A percentile compares a stretch with the other conserved stretches of the same genome.
Conservation (phyloP, 2,888 invertebrate species). For the Rhabditophanes sp. region DNA sequence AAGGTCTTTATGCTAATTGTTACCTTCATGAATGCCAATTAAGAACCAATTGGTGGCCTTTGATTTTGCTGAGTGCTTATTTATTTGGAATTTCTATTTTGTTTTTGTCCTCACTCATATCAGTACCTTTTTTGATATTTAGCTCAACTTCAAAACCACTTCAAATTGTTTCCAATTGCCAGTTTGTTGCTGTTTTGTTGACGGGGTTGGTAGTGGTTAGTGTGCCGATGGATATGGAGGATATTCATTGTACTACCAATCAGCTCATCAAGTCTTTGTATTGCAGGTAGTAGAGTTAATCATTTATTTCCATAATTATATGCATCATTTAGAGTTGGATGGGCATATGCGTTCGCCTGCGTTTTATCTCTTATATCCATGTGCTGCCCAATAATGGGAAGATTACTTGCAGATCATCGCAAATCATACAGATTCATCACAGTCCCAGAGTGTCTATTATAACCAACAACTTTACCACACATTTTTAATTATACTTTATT, state of each 20-base stretch:
- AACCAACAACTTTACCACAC: too few species aligned
- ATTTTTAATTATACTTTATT: too few species aligned
- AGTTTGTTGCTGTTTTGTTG: slow-evolving; percentile 10
- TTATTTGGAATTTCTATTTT: slow-evolving; percentile 7
- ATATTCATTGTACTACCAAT: slow-evolving; percentile 11
- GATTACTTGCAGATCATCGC: slow-evolving; percentile 11
- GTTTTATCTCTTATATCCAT: slow-evolving; percentile 11
- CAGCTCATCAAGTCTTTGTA: slow-evolving; percentile 10
- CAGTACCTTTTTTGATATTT: slow-evolving; percentile 5
- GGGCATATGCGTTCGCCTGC: slow-evolving; percentile 16
- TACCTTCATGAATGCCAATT: slow-evolving; percentile 10
- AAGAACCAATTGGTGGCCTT: slow-evolving; percentile 4
- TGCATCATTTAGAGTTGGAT: slow-evolving; percentile 11
- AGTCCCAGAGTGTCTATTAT: too few species aligned
- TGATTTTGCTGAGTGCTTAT: slow-evolving; percentile 9
- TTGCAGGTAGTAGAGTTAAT: slow-evolving; percentile 3
- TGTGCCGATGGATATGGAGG: slow-evolving; percentile 13
- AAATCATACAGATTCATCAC: too few species aligned
- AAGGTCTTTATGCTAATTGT: slow-evolving; percentile 12
- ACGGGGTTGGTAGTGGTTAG: slow-evolving; percentile 9
- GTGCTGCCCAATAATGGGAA: slow-evolving; percentile 13
- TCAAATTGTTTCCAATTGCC: neutral
- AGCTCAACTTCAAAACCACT: neutral
- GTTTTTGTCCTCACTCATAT: slow-evolving; percentile 6
- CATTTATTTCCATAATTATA: neutral